Percentiles rank a stretch among this genome's conserved stretches.
These are phyloP conservation scores for Cephonodes hylas DNA, from an alignment of 2,888 invertebrate species.

Conservation along the genomic window DNA sequence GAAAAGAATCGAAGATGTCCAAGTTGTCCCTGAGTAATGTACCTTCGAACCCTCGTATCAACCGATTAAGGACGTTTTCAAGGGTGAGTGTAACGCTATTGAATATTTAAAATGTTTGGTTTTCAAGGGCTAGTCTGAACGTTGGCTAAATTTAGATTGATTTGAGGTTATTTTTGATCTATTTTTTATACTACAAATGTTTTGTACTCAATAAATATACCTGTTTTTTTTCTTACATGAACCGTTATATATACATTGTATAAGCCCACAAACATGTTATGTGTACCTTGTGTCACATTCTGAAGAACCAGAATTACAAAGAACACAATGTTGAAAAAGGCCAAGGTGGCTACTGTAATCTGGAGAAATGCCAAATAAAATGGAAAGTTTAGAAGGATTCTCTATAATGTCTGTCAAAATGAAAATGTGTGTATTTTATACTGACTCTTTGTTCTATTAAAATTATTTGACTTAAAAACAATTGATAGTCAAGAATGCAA, in stretches of 20 bases:
- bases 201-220: neutral
- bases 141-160: constrained; percentile 37
- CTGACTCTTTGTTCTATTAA: too few species aligned
- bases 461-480: too few species aligned
- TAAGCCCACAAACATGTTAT: too few species aligned
- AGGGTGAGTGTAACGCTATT: constrained; percentile 59
- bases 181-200: neutral
- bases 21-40: constrained; percentile 75
- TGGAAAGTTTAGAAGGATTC: neutral
- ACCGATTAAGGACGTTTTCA: constrained; percentile 70
- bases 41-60: constrained; percentile 74
- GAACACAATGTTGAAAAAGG: neutral
- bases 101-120: constrained; percentile 17
- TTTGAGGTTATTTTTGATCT: constrained; percentile 41
- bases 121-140: constrained; percentile 25
- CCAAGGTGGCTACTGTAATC: neutral
- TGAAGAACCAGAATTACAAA: neutral
- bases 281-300: too few species aligned
- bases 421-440: neutral
- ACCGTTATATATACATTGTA: neutral
- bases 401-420: neutral
- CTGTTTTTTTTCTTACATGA: neutral
- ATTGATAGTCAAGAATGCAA: too few species aligned
- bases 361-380: constrained; percentile 10
- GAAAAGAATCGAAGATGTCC: constrained; percentile 58